Base-by-base conservation (phyloP, 2,888 invertebrate genomes). In the Apodemia zela region DNA sequence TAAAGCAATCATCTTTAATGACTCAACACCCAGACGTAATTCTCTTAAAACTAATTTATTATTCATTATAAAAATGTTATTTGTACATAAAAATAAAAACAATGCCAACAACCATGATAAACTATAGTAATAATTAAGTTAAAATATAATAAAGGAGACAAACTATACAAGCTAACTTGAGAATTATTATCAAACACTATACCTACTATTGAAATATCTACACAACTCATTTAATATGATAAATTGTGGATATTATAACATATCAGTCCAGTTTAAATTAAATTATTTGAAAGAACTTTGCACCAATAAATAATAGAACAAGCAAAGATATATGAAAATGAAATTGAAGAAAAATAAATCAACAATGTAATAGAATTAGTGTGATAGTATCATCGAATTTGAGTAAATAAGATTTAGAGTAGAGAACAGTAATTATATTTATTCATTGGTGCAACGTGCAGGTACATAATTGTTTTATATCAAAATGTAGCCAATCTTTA, bases 21-120 rank as follows among this genome's bases (percentile, higher is more conserved):
- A 73, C 69, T 69, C 69, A 75, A 72, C 73, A 70, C 73, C 59
- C 65, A 71, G 70, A 75, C 73, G 67, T 67, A 60, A 59, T 59
- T 66, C 72, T 73, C 82, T 82, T 87, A 88, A 68, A 79, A 77
- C 84, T 89, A 89, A 74, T 79, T 85, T 87, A 75, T 84, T 79
- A 84, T 86, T 84, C 87, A 87, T 85, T 63, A 63, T 59, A 63
- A 63, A 47, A 63, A 59, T 83, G 85, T 87, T 89, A 88, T 90
- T 90, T 90, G 91, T 90, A 91, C 91, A 90, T 77, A 79, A 81
- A 75, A 86, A 89, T 86, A 87, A 87, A 88, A 88, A 87, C 82
- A 82, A 79, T 85, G 80, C 84, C 87, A 88, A 89, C 90, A 85
- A 87, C 87, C 84, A 81, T 81, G 76, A 89, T 87, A 88, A 85